Conservation (phyloP, 2,797 vertebrate genomes). For the Danio jaintianensis region DNA sequence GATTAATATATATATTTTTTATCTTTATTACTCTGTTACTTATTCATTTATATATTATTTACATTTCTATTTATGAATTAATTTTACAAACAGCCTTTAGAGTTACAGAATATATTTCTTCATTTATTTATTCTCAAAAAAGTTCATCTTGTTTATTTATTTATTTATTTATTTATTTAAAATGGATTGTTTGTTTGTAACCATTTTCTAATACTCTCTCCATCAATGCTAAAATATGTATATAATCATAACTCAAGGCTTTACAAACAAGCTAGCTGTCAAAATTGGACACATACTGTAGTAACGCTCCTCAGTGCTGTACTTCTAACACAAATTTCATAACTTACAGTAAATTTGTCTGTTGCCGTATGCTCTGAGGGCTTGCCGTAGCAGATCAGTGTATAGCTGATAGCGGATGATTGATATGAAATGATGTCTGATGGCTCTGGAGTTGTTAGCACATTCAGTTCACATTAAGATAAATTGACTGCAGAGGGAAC, state of each 20-base stretch:
- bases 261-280: not conserved
- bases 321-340: slow-evolving; percentile 10
- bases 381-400: slow-evolving; percentile 42
- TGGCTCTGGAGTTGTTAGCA: slow-evolving; percentile 46
- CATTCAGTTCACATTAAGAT: slow-evolving; percentile 62
- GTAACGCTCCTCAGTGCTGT: not conserved
- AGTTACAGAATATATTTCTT: not conserved
- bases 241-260: not conserved
- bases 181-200: not conserved
- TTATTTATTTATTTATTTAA: not conserved
- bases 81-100: not conserved
- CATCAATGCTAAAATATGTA: not conserved
- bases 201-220: not conserved
- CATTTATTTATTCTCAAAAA: not conserved
- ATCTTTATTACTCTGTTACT: no score
- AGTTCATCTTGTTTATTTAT: not conserved
- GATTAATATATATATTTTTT: no score
- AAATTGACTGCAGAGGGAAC: slow-evolving; percentile 56
- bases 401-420: slow-evolving; percentile 43
- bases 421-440: slow-evolving; percentile 54
- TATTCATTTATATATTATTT: not conserved
- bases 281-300: not conserved
- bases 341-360: slow-evolving; percentile 38
- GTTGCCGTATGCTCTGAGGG: slow-evolving; percentile 19
- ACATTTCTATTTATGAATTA: not conserved